These are phyloP conservation scores for Rhynchotus rufescens DNA, from an alignment of 2,797 vertebrate genomes.

Conservation along the genomic window DNA sequence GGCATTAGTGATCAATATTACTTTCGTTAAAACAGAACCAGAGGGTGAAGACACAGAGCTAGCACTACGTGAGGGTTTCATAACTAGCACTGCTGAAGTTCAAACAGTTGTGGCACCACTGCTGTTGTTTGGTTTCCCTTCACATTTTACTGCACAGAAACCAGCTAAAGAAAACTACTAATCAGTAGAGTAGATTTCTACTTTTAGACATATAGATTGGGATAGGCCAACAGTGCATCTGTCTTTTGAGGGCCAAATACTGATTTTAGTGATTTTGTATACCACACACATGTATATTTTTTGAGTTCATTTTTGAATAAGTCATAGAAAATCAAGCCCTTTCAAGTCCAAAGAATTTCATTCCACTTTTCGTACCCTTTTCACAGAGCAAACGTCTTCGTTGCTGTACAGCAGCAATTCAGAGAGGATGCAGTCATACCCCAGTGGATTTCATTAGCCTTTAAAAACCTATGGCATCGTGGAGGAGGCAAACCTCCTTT, in stretches of 20 bases:
- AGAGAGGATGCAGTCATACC: background rate
- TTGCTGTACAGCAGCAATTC: background rate
- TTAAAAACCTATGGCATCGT: background rate
- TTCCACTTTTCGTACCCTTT: background rate
- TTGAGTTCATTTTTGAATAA: background rate
- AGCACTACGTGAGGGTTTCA: background rate
- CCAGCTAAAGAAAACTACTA: background rate
- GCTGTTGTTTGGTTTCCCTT: background rate
- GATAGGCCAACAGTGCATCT: background rate
- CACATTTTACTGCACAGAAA: background rate
- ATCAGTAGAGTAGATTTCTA: background rate
- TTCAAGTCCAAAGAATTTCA: background rate
- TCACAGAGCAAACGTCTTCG: background rate
- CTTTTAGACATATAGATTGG: background rate
- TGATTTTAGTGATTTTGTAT: background rate
- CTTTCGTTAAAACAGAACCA: slow-evolving; percentile 1
- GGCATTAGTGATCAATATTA: slow-evolving; percentile 39
- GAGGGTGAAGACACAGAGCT: background rate
- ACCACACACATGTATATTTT: background rate
- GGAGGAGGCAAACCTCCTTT: background rate
- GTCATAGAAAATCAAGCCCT: background rate
- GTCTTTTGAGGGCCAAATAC: background rate
- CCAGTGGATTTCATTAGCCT: background rate
- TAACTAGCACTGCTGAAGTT: slow-evolving; percentile 3
- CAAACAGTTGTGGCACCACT: background rate